Evolutionary conservation across 1,140 invertebrate genomes (phyloP).

Genomic region (Nebria ingens): DNA sequence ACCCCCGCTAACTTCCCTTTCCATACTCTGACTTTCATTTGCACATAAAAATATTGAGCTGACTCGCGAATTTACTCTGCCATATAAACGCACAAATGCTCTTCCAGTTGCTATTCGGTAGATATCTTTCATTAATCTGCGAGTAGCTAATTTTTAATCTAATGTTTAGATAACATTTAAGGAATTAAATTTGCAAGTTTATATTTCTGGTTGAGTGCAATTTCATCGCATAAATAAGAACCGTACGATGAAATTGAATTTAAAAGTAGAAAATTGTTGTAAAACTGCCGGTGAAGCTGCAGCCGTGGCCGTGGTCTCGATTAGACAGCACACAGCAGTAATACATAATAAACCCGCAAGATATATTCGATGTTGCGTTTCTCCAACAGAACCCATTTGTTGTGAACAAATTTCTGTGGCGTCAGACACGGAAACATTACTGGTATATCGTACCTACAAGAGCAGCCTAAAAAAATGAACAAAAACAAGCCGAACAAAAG

Average conservation of each 20-base stretch:
- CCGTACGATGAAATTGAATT: neutral
- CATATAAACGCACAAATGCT: too few relatives aligned
- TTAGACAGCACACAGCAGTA: neutral
- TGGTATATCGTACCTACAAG: neutral
- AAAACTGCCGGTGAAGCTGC: neutral
- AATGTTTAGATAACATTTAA: too few relatives aligned
- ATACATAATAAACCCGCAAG: slow-evolving; percentile 2
- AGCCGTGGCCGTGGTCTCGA: neutral
- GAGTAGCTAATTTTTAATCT: too few relatives aligned
- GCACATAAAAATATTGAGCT: neutral
- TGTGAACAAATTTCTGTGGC: slow-evolving; percentile 1
- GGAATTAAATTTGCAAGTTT: neutral
- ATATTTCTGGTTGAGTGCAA: neutral
- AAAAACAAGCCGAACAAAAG: neutral
- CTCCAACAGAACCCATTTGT: neutral
- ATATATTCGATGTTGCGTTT: neutral
- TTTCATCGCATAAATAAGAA: neutral
- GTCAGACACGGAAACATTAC: neutral
- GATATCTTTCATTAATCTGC: too few relatives aligned
- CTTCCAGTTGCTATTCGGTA: too few relatives aligned
- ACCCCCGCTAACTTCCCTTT: neutral
- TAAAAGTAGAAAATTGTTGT: neutral
- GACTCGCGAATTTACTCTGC: too few relatives aligned
- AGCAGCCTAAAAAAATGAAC: neutral
- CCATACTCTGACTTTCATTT: neutral